A percentile compares a stretch with the other conserved stretches of the same genome.
Evolutionary conservation across 2,888 invertebrate genomes (phyloP).

Genomic region (Volucella zonaria): DNA sequence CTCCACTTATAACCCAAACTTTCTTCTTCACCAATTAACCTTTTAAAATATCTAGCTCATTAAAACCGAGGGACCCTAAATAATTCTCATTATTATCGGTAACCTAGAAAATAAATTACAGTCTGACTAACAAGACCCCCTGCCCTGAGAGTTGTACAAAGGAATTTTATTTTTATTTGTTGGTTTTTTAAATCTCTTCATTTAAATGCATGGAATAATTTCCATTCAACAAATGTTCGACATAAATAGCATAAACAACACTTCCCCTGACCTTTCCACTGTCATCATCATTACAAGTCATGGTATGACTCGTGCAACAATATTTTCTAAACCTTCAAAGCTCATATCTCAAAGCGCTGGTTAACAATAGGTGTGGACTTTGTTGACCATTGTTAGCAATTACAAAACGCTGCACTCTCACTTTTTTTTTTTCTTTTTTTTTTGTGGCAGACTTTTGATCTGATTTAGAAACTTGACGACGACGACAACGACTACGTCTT

Average conservation of each 20-base stretch:
- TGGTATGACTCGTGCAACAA: background rate
- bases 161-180: no score
- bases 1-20: no score
- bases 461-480: conserved; percentile 53
- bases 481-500: background rate
- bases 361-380: conserved; percentile 44
- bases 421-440: conserved; percentile 36
- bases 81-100: no score
- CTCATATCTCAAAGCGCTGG: conserved; percentile 24
- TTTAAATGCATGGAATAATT: conserved; percentile 40
- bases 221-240: no score
- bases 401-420: conserved; percentile 49
- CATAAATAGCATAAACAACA: background rate
- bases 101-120: no score
- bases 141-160: no score
- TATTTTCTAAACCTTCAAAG: conserved; percentile 32
- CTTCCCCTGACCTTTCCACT: conserved; percentile 18
- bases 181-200: background rate
- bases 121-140: no score
- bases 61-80: no score
- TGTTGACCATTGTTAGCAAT: conserved; percentile 50
- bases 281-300: background rate
- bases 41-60: no score
- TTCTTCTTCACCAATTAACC: no score
- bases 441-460: conserved; percentile 54